Conservation (phyloP, 2,113 vertebrate genomes). For the Tachuris rubrigastra region DNA sequence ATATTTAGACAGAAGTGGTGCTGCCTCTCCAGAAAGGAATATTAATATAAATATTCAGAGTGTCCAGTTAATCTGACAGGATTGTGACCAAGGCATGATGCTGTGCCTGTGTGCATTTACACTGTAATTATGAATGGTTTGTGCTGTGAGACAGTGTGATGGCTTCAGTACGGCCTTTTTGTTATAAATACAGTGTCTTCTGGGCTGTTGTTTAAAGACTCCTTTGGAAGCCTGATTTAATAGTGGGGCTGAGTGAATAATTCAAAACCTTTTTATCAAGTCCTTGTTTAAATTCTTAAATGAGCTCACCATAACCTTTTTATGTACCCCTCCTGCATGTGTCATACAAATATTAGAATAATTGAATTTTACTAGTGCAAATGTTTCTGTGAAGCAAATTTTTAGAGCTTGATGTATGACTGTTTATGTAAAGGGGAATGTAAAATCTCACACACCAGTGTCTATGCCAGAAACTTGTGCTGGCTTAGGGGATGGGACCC, state of each 20-base stretch:
- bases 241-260: constrained; percentile 35
- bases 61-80: not conserved
- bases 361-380: constrained; percentile 49
- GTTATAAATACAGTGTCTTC: not conserved
- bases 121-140: constrained; percentile 26
- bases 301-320: constrained; percentile 61
- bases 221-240: constrained; percentile 29
- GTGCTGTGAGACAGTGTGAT: not conserved
- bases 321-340: constrained; percentile 24
- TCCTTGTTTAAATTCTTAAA: constrained; percentile 62
- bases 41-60: not conserved
- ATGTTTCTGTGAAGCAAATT: constrained; percentile 54
- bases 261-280: constrained; percentile 49
- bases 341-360: constrained; percentile 61
- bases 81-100: not conserved
- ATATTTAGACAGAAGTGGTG: not conserved
- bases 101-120: not conserved
- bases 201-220: constrained; percentile 40
- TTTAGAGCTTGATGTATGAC: constrained; percentile 61
- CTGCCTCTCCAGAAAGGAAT: not conserved
- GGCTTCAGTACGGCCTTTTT: constrained; percentile 1
- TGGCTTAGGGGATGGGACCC: not conserved
- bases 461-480: constrained; percentile 22
- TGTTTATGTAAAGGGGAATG: constrained; percentile 51
- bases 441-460: constrained; percentile 39